Evolutionary conservation across 2,113 vertebrate genomes (phyloP).

Genomic region (Nothocercus julius): DNA sequence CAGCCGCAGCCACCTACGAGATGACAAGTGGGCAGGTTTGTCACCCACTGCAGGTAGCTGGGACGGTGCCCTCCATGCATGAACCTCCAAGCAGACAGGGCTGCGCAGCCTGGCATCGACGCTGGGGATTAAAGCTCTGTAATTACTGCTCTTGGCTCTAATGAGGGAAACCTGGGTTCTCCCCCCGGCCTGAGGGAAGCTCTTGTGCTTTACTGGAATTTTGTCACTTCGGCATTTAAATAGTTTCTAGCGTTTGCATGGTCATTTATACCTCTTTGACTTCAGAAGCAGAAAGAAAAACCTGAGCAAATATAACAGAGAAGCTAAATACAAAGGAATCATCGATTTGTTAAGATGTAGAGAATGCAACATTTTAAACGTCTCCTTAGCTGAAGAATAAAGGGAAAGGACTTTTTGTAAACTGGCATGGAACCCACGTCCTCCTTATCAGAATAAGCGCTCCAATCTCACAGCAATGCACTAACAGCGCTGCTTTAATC

Average conservation of each 20-base stretch:
- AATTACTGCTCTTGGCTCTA: constrained; percentile 54
- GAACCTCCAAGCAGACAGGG: not conserved
- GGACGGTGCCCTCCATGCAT: not conserved
- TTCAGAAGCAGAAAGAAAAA: constrained; percentile 37
- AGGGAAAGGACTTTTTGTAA: not conserved
- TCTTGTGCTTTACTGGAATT: constrained; percentile 40
- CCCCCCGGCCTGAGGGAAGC: constrained; percentile 36
- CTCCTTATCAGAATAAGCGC: not conserved
- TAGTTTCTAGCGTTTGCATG: not conserved
- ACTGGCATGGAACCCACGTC: not conserved
- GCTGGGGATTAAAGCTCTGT: constrained; percentile 3
- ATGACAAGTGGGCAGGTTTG: not conserved
- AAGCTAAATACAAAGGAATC: constrained; percentile 40
- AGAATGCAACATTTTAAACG: constrained; percentile 12
- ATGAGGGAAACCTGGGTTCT: constrained; percentile 40
- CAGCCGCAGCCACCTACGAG: not conserved
- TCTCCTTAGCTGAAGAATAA: not conserved
- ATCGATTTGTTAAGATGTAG: constrained; percentile 48
- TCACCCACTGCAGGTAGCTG: not conserved
- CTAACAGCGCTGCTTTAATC: constrained; percentile 9
- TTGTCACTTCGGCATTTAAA: constrained; percentile 42
- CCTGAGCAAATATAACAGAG: constrained; percentile 3
- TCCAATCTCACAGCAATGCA: not conserved
- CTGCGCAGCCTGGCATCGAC: not conserved
- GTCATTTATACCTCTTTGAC: not conserved